Conservation (phyloP, 64 coral and sea anemone genomes). For the Catalaphyllia jardinei region DNA sequence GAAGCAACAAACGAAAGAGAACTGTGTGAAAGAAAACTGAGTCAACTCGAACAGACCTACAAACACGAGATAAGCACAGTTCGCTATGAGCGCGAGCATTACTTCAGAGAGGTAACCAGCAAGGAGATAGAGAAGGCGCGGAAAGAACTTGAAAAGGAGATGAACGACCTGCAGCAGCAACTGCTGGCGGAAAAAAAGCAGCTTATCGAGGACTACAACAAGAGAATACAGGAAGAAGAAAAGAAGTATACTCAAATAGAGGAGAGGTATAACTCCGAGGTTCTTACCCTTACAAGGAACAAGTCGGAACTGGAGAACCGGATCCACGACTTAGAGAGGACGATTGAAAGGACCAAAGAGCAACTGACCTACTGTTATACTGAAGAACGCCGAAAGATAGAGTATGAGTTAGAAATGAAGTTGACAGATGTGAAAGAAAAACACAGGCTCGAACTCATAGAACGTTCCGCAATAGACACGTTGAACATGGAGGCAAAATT, state of each 20-base stretch:
- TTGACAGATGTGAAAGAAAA: slow-evolving; percentile 23
- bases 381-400: slow-evolving; percentile 38
- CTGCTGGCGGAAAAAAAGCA: slow-evolving; percentile 11
- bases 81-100: slow-evolving; percentile 17
- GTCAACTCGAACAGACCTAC: slow-evolving; percentile 26
- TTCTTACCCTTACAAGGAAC: neutral
- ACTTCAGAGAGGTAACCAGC: slow-evolving; percentile 18
- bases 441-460: slow-evolving; percentile 11
- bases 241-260: neutral
- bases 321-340: slow-evolving; percentile 6
- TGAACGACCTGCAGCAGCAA: neutral
- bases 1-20: slow-evolving; percentile 28
- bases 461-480: slow-evolving; percentile 12
- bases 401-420: slow-evolving; percentile 19
- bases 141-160: slow-evolving; percentile 45
- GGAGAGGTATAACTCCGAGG: neutral
- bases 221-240: slow-evolving; percentile 7
- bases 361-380: slow-evolving; percentile 21
- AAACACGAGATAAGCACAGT: slow-evolving; percentile 37
- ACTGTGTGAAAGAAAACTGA: slow-evolving; percentile 33
- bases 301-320: slow-evolving; percentile 19
- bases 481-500: slow-evolving; percentile 26
- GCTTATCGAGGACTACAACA: slow-evolving; percentile 30
- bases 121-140: slow-evolving; percentile 16
- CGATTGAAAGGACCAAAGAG: slow-evolving; percentile 23